Evolutionary conservation across 1,140 invertebrate species (phyloP), one percentile per base, ranked within the genome.

Genomic region (Campodea augens): DNA sequence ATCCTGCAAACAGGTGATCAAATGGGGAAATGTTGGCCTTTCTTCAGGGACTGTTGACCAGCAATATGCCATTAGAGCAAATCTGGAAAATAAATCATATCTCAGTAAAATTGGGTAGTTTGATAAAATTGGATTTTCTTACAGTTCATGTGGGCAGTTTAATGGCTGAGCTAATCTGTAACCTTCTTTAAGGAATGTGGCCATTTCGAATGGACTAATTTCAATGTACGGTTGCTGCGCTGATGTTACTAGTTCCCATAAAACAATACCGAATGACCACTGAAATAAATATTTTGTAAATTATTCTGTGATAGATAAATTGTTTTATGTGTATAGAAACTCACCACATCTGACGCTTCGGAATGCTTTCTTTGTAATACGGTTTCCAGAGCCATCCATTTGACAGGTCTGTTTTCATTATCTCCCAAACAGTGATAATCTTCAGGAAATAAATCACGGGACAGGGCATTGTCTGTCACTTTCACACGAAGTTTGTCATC

Each of bases 1-100:
- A 52, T 82, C 78, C 57, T 88, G 75, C 13, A 93, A 68, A 62
- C 83, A 90, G 32, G 79, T 74, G 51, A 85, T 76, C 18, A 92
- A 65, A 56, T 90, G 83, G 25, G 74, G 72, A 53, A 91, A 77
- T 39, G 83, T 87, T n/a, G 87, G 87, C 48, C 88, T 71, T 55
- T 92, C 86, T 52, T 84, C 80, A 12, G 83, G 74, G 47, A 77
- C 75, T 69, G 84, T 77, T 0, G 82, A 81, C 89, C 88, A 93
- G 58, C 88, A 92, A 60, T 84, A 87, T 2, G 84, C 84, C 85
- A 92, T 91, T 47, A 91, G 78, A n/a, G 83, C 80, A 62, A 88
- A 92, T 57, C 82, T 88, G 59, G 50, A 58, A 52, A 62, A 52
- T 58, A 55, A 59, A 50, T 55, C 54, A 53, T 44, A 15, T 7